Percentiles rank a stretch among this genome's conserved stretches.
phyloP scores from a whole-genome alignment of 2,888 invertebrate species.

The Eutolmus rufibarbis region DNA sequence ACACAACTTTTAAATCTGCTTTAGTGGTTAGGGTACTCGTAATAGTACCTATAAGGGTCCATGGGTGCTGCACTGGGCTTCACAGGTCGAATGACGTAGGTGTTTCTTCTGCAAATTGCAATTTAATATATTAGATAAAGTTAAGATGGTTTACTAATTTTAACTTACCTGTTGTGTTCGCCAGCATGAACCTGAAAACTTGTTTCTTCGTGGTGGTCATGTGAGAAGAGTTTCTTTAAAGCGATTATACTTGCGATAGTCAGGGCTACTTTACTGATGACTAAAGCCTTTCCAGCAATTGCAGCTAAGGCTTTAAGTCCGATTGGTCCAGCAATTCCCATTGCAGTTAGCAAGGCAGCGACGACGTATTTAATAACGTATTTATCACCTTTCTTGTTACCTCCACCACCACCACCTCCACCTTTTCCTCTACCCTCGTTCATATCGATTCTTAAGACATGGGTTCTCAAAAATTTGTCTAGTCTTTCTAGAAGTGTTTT shows the following conservation, averaged over 20 bases:
- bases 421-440: constrained; percentile 55
- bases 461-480: constrained; percentile 70
- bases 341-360: constrained; percentile 70
- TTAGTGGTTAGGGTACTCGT: constrained; percentile 59
- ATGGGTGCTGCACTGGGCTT: constrained; percentile 63
- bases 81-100: constrained; percentile 70
- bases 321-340: constrained; percentile 74
- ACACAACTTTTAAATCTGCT: background rate
- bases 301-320: constrained; percentile 74
- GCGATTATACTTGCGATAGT: constrained; percentile 77
- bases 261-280: constrained; percentile 76
- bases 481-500: constrained; percentile 64
- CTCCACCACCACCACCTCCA: background rate
- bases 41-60: constrained; percentile 70
- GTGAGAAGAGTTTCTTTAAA: constrained; percentile 75
- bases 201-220: constrained; percentile 70
- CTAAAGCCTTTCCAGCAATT: constrained; percentile 75
- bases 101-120: constrained; percentile 67
- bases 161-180: constrained; percentile 67
- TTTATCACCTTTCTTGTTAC: constrained; percentile 59
- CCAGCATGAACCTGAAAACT: constrained; percentile 76
- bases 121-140: background rate
- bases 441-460: constrained; percentile 71
- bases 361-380: constrained; percentile 65
- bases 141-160: background rate